A percentile compares a stretch with the other conserved stretches of the same genome.
phyloP scores from a whole-genome alignment of 2,797 vertebrate genomes.

The Nyctibius grandis region DNA sequence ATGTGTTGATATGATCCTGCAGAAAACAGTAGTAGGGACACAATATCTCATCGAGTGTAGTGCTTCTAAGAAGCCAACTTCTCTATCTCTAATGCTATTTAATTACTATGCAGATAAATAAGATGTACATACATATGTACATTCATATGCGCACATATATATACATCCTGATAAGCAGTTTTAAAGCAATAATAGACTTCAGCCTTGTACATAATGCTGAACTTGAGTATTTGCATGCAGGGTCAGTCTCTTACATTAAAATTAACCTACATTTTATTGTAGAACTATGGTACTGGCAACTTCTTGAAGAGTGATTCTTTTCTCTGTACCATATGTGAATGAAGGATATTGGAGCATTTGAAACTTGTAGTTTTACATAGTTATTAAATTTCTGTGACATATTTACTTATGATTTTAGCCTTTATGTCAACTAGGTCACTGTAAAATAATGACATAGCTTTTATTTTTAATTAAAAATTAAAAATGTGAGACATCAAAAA shows the following conservation, averaged over 20 bases:
- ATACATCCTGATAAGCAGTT: not conserved
- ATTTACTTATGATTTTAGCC: not conserved
- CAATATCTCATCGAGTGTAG: not conserved
- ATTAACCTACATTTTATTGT: not conserved
- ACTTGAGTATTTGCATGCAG: not conserved
- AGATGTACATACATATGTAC: not conserved
- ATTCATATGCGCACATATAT: not conserved
- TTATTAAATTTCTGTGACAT: not conserved
- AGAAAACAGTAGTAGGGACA: not conserved
- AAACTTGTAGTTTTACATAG: not conserved
- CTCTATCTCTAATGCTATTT: not conserved
- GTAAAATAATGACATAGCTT: not conserved
- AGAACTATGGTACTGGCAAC: not conserved
- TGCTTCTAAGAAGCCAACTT: not conserved
- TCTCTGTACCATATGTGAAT: not conserved
- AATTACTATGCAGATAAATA: not conserved
- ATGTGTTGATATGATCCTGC: not conserved
- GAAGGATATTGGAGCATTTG: not conserved
- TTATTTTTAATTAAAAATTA: not conserved
- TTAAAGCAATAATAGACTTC: conserved; percentile 7
- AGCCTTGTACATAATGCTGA: not conserved
- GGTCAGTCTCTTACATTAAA: not conserved
- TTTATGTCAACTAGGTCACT: not conserved
- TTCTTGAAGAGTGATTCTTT: not conserved
- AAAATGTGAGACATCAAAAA: not conserved